Evolutionary conservation across 2,113 vertebrate species (phyloP).

Genomic region (Pelecanoides urinatrix): DNA sequence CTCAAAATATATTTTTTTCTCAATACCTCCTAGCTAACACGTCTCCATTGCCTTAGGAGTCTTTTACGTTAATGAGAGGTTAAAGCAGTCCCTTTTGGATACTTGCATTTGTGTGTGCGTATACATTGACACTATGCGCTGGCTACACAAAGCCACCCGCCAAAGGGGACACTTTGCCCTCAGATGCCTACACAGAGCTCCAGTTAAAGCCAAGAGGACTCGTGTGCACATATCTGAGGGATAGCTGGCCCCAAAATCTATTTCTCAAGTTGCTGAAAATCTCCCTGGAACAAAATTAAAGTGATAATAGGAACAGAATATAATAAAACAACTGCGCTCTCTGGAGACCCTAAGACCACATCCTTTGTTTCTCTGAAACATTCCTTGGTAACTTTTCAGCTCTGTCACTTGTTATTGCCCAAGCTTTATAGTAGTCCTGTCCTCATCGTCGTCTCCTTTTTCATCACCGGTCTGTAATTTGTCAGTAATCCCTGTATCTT

Average conservation of each 20-base stretch:
- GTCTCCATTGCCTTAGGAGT: neutral
- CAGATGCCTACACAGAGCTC: neutral
- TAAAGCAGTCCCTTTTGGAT: neutral
- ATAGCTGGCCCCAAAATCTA: neutral
- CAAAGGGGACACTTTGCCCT: neutral
- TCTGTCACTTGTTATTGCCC: slow-evolving; percentile 41
- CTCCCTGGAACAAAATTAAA: slow-evolving; percentile 52
- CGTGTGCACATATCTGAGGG: neutral
- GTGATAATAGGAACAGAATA: slow-evolving; percentile 44
- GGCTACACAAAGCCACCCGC: neutral
- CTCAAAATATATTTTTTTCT: neutral
- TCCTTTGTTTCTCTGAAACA: slow-evolving; percentile 62
- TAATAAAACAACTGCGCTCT: slow-evolving; percentile 23
- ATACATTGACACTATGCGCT: neutral
- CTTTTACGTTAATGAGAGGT: neutral
- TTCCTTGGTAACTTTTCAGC: slow-evolving; percentile 61
- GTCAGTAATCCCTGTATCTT: slow-evolving; percentile 9
- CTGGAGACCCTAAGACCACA: slow-evolving; percentile 42
- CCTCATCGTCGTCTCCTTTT: neutral
- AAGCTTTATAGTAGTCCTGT: neutral
- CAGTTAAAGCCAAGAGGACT: neutral
- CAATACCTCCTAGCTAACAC: neutral
- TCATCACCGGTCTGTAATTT: slow-evolving; percentile 5
- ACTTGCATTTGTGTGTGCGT: neutral
- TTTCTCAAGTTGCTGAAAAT: slow-evolving; percentile 52